A percentile compares a stretch with the other conserved stretches of the same genome.
Evolutionary conservation across 1,140 invertebrate species (phyloP).

Genomic region (Lucilia cuprina): DNA sequence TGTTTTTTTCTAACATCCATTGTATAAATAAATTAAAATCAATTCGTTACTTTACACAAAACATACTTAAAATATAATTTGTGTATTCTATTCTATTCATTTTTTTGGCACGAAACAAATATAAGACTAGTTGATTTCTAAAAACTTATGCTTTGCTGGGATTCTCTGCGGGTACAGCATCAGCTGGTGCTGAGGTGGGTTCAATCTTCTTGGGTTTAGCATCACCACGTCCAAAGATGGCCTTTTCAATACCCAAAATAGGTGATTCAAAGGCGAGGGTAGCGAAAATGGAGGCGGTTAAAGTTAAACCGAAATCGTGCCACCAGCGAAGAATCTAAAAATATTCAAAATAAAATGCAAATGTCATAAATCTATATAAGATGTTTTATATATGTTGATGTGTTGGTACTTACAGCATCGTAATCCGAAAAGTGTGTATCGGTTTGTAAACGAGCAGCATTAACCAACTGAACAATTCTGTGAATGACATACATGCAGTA

Average conservation of each 20-base stretch:
- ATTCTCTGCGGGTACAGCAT: constrained; percentile 14
- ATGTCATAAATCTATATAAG: not conserved
- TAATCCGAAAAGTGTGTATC: constrained; percentile 41
- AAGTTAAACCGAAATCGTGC: constrained; percentile 57
- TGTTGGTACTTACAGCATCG: constrained; percentile 31
- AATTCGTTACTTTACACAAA: not conserved
- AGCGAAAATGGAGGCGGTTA: constrained; percentile 54
- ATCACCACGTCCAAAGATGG: constrained; percentile 49
- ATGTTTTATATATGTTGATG: not conserved
- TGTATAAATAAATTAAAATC: constrained; percentile 28
- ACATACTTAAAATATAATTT: not conserved
- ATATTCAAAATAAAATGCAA: no score
- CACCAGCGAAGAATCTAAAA: constrained; percentile 57
- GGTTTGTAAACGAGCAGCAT: constrained; percentile 40
- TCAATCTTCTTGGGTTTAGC: constrained; percentile 49
- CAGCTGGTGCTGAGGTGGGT: constrained; percentile 39
- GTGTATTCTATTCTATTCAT: not conserved
- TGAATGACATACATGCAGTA: constrained; percentile 77
- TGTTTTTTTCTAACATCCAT: not conserved
- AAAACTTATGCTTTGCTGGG: constrained; percentile 33
- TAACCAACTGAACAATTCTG: constrained; percentile 58
- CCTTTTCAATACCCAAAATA: constrained; percentile 58
- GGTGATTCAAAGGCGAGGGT: constrained; percentile 58
- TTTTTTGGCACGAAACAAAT: not conserved
- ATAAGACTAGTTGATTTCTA: not conserved